Base-by-base conservation (phyloP, 2,888 invertebrate species). In the Ectemnius lituratus region DNA sequence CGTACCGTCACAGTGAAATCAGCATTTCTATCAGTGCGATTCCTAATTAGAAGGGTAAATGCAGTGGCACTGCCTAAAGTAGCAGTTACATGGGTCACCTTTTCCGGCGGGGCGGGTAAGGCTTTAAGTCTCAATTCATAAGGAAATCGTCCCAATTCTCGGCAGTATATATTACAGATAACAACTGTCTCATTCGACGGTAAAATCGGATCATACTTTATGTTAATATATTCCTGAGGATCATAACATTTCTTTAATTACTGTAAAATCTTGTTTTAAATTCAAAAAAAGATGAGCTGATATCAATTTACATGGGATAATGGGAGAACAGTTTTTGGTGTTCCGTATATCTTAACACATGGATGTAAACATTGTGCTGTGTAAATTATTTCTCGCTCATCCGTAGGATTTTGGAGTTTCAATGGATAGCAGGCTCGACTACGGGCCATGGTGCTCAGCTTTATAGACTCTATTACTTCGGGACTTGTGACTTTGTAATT, bases 121-220 rank as follows among this genome's bases (percentile, higher is more conserved):
- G 85, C 85, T 67, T 78, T 84, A 11, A 88, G 77, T 56, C 81
- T 82, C 18, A 88, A 64, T 70, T 88, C 85, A 62, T 88, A 88
- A 3, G 83, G 86, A 56, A 82, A 84, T 63, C 63, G 56, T 37
- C 87, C 88, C 11, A 88, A 69, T 61, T 80, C 80, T 16, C 72
- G 16, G 37, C 82, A 83, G 58, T 37, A 37, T 5, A 88, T 23
- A n/a, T 80, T 76, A 8, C 88, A 27, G 4, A 57, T 75, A 11
- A 73, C 63, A 3, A 63, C 45, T 14, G 49, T 61, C 47, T 78
- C 74, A n/a, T 87, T 81, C n/a, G 76, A 75, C 0, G 82, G 68
- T 0, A 85, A 18, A 47, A 85, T 61, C 4, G 88, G 88, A 2
- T 59, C 57, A 70, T 86, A 72, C 4, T 20, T 18, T 46, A 77